Conservation (phyloP, 2,797 vertebrate genomes). For the Alectoris magna region DNA sequence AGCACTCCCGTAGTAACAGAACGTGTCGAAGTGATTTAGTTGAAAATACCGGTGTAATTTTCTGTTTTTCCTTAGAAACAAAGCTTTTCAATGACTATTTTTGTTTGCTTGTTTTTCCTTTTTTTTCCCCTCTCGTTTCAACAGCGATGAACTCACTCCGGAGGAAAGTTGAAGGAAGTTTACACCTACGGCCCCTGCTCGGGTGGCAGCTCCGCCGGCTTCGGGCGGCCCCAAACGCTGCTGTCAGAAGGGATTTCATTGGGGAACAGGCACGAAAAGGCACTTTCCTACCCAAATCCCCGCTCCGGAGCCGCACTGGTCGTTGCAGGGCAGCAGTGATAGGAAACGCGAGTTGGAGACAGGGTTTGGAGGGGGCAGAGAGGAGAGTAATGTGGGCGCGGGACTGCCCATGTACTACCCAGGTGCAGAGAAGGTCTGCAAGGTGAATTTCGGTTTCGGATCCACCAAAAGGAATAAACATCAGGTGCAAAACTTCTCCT, state of each 20-base stretch:
- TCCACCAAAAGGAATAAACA: not conserved
- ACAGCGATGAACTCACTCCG: not conserved
- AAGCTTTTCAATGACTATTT: not conserved
- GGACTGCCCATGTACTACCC: not conserved
- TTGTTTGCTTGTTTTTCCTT: not conserved
- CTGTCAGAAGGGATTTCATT: not conserved
- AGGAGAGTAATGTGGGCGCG: not conserved
- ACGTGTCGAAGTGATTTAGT: not conserved
- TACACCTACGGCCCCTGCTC: not conserved
- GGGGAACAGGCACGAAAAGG: not conserved
- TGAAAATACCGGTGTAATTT: not conserved
- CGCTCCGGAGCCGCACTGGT: not conserved
- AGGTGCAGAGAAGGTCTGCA: rapidly evolving
- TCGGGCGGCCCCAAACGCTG: not conserved
- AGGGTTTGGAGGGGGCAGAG: not conserved
- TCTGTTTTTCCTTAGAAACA: not conserved
- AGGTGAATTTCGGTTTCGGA: not conserved
- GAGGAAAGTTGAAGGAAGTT: conserved; percentile 1
- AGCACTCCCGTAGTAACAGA: not conserved
- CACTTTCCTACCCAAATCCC: not conserved
- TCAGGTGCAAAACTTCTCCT: not conserved
- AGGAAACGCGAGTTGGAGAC: rapidly evolving
- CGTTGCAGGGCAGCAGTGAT: not conserved
- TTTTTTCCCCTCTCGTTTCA: not conserved
- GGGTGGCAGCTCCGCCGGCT: not conserved